Percentiles rank a stretch among this genome's conserved stretches.
phyloP scores from a whole-genome alignment of 2,113 vertebrate species.

The Orthonyx spaldingii region DNA sequence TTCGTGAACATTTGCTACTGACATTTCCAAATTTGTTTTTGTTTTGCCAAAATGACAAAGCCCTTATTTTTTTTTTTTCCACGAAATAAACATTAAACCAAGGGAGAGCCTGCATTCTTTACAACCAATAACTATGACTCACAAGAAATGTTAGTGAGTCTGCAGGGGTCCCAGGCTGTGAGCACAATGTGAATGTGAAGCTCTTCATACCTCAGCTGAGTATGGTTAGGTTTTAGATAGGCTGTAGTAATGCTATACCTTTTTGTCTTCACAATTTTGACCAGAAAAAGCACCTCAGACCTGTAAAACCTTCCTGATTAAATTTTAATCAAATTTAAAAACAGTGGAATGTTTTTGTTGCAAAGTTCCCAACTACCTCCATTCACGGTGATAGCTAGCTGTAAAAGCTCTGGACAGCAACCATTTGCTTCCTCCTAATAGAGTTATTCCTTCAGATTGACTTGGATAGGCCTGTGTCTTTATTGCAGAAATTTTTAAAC shows the following conservation, averaged over 20 bases:
- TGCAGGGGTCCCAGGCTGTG: neutral
- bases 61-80: neutral
- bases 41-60: neutral
- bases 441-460: neutral
- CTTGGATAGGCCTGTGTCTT: neutral
- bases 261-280: neutral
- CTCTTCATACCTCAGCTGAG: neutral
- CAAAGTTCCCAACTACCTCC: neutral
- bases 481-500: neutral
- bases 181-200: neutral
- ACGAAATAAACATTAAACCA: neutral
- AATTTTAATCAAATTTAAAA: neutral
- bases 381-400: neutral
- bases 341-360: neutral
- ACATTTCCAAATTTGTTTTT: neutral
- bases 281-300: neutral
- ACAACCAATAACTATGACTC: neutral
- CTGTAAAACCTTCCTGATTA: neutral
- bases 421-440: neutral
- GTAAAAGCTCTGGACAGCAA: neutral
- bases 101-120: neutral
- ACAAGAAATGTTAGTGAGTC: neutral
- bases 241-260: neutral
- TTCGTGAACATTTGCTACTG: neutral
- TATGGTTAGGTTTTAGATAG: neutral